Conservation (phyloP, 2,797 vertebrate species). For the Anguilla anguilla region DNA sequence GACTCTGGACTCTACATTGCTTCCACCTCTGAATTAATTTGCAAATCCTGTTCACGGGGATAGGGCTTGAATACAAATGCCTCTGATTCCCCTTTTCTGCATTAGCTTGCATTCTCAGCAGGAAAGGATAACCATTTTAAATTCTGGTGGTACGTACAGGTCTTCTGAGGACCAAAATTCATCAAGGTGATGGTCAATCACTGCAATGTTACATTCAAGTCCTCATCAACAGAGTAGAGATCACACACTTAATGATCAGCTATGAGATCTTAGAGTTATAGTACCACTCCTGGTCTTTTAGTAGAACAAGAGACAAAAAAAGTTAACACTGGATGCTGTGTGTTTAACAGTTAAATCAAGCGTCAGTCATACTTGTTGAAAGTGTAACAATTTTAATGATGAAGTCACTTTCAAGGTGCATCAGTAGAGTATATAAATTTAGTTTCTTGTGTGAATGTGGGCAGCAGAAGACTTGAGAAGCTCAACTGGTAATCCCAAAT, state of each 20-base stretch:
- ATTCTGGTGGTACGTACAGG: not conserved
- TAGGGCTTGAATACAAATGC: not conserved
- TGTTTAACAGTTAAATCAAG: not conserved
- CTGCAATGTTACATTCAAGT: not conserved
- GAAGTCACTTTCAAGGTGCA: no score
- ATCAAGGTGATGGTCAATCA: not conserved
- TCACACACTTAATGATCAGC: not conserved
- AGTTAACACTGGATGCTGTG: not conserved
- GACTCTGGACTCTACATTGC: not conserved
- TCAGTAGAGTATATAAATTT: no score
- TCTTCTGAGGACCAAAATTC: slow-evolving; percentile 5
- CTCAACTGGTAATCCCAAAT: not conserved
- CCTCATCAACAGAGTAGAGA: not conserved
- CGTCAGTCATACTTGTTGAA: not conserved
- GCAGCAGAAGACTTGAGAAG: not conserved
- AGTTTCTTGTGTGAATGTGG: not conserved
- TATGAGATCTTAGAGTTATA: not conserved
- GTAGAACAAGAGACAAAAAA: not conserved
- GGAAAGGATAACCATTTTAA: not conserved
- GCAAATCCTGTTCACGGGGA: not conserved
- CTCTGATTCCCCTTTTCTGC: not conserved
- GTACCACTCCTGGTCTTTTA: not conserved
- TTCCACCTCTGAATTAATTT: not conserved
- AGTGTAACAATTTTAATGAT: not conserved
- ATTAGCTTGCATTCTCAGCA: not conserved